Evolutionary conservation across 2,888 invertebrate genomes (phyloP).

Genomic region (Eupithecia abbreviata): DNA sequence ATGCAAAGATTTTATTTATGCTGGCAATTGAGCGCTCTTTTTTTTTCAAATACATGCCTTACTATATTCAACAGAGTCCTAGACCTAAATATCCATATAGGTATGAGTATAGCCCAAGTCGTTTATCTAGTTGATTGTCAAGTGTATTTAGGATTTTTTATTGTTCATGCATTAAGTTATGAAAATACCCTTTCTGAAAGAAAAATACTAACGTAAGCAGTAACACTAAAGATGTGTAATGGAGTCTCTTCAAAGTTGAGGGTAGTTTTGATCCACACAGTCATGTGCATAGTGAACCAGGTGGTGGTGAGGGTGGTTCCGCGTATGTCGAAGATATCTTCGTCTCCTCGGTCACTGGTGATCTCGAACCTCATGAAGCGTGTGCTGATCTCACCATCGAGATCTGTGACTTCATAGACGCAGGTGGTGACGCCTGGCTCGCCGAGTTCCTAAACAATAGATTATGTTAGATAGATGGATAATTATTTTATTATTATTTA

Average conservation of each 20-base stretch:
- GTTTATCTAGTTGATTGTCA: too few relatives aligned
- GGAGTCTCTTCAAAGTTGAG: constrained; percentile 77
- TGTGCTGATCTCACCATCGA: constrained; percentile 75
- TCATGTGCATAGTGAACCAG: constrained; percentile 68
- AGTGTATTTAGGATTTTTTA: not conserved
- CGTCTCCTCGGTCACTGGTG: constrained; percentile 67
- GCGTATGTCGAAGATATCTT: constrained; percentile 66
- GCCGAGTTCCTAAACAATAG: constrained; percentile 67
- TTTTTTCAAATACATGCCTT: not conserved
- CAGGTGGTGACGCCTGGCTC: constrained; percentile 66
- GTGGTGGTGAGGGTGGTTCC: constrained; percentile 54
- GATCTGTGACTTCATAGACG: constrained; percentile 68
- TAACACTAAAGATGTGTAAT: constrained; percentile 82
- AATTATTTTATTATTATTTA: too few relatives aligned
- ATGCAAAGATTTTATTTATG: not conserved
- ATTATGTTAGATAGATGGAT: not conserved
- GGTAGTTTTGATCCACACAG: constrained; percentile 56
- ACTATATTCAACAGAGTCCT: too few relatives aligned
- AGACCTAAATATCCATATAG: too few relatives aligned
- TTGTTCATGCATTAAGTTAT: not conserved
- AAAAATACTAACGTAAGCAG: constrained; percentile 76
- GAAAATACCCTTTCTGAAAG: not conserved
- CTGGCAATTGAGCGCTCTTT: not conserved
- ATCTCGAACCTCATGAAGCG: constrained; percentile 70
- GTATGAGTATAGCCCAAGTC: too few relatives aligned